Base-by-base conservation (phyloP, 2,797 vertebrate species). In the Ficedula albicollis region DNA sequence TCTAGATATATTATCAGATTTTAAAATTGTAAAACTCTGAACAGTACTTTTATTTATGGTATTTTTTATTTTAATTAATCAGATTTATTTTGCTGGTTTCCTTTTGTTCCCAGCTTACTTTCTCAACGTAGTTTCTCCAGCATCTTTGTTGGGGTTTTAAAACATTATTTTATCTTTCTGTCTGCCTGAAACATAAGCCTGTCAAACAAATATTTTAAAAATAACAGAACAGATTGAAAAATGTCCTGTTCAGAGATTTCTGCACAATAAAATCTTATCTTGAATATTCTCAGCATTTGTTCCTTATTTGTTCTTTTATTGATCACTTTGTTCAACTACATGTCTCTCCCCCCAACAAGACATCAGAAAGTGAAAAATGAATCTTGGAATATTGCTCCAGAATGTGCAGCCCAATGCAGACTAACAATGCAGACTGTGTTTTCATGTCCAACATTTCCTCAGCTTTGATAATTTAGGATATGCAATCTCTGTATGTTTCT, bases 311-410 rank as follows among this genome's bases (percentile, higher is more conserved):
- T 90, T 73, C 62, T 86, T 73, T 54, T 91, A 95, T 90, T 86
- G 87, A 95, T 93, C 67, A 90, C 23, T 93, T 84, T 84, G 55
- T 79, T 56, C 83, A 87, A 58, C 48, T 59, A 38, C 38, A 17
- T 19, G 8, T 80, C 44, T 81, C 48, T 54, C 74, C 81, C 63
- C n/a, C 13, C 43, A 64, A 1, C 38, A 87, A 79, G 56, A 23
- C 67, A 88, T 19, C 77, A 88, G 48, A 87, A 95, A 86, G 93
- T 84, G 67, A 93, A 93, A 95, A 93, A 90, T 88, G 41, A 73
- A 84, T 76, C 60, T 46, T 48, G 49, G 44, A 80, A 63, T 25
- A 36, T 32, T 64, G 41, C 52, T 91, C 36, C 52, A 49, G 73
- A 86, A 66, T 0, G 0, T 5, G 22, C 80, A 76, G 59, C 49